A percentile compares a stretch with the other conserved stretches of the same genome.
phyloP scores from a whole-genome alignment of 2,888 invertebrate species.

The Nycteola revayana region DNA sequence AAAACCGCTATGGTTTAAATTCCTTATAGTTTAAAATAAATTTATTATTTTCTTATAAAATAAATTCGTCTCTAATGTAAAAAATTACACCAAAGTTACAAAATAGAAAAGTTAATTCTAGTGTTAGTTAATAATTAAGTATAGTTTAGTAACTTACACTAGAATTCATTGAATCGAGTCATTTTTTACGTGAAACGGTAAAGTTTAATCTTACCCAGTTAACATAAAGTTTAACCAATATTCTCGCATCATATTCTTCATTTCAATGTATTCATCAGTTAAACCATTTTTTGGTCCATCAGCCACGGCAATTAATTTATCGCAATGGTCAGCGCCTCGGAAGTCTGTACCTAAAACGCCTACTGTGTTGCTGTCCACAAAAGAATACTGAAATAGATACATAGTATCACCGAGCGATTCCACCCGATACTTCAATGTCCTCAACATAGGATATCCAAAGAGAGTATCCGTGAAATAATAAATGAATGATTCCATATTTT shows the following conservation, averaged over 20 bases:
- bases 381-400: slow-evolving; percentile 47
- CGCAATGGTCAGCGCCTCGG: slow-evolving; percentile 41
- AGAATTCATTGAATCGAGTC: no score
- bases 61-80: no score
- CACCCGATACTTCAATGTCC: slow-evolving; percentile 32
- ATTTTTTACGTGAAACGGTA: no score
- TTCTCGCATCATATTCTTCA: slow-evolving; percentile 27
- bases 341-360: slow-evolving; percentile 30
- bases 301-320: slow-evolving; percentile 28
- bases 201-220: slow-evolving; percentile 30
- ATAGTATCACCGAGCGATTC: slow-evolving; percentile 35
- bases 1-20: no score
- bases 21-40: no score
- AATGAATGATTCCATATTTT: slow-evolving; percentile 26
- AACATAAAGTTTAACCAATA: slow-evolving; percentile 35
- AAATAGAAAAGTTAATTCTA: no score
- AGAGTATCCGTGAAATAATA: slow-evolving; percentile 54
- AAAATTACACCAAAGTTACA: no score
- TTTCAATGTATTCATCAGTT: slow-evolving; percentile 23
- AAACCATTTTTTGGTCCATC: slow-evolving; percentile 14
- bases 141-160: no score
- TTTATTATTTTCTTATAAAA: no score
- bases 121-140: no score
- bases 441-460: slow-evolving; percentile 42
- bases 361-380: slow-evolving; percentile 31